These are phyloP conservation scores for Eristalis tenax DNA, from an alignment of 2,888 invertebrate genomes.

Conservation along the genomic window DNA sequence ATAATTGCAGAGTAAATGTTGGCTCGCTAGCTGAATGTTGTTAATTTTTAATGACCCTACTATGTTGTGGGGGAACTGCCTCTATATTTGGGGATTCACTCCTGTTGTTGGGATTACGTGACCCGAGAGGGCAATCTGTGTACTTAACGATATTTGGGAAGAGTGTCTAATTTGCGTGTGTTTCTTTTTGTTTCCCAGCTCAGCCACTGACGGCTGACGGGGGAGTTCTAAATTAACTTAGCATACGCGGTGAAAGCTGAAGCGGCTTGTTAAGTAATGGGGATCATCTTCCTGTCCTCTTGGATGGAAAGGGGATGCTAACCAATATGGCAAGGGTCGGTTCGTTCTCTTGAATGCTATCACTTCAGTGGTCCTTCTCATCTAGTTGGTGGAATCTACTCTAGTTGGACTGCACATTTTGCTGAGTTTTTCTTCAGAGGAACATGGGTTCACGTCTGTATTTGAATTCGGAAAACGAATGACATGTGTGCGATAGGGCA, in stretches of 20 bases:
- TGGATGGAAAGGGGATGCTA: not conserved
- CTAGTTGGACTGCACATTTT: too few species aligned
- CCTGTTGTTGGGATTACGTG: not conserved
- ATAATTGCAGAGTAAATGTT: slow-evolving; percentile 51
- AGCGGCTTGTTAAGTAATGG: not conserved
- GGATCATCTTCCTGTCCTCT: not conserved
- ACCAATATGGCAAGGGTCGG: too few species aligned
- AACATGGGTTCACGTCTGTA: too few species aligned
- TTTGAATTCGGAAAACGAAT: too few species aligned
- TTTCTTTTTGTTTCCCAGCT: not conserved
- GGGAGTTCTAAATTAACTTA: not conserved
- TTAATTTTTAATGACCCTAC: slow-evolving; percentile 41
- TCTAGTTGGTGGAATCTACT: too few species aligned
- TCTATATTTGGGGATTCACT: slow-evolving; percentile 3
- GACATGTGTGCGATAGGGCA: too few species aligned
- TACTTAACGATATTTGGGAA: slow-evolving; percentile 12
- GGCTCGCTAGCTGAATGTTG: slow-evolving; percentile 32
- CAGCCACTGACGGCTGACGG: not conserved
- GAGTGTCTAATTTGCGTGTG: not conserved
- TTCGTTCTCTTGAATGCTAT: too few species aligned
- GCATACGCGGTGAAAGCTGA: not conserved
- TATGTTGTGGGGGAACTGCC: slow-evolving; percentile 5
- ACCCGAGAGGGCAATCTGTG: slow-evolving; percentile 2
- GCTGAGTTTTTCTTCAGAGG: too few species aligned
- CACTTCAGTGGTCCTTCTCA: too few species aligned